Conservation (phyloP, 1,140 invertebrate genomes). For the Pseudomyrmex flavicornis region DNA sequence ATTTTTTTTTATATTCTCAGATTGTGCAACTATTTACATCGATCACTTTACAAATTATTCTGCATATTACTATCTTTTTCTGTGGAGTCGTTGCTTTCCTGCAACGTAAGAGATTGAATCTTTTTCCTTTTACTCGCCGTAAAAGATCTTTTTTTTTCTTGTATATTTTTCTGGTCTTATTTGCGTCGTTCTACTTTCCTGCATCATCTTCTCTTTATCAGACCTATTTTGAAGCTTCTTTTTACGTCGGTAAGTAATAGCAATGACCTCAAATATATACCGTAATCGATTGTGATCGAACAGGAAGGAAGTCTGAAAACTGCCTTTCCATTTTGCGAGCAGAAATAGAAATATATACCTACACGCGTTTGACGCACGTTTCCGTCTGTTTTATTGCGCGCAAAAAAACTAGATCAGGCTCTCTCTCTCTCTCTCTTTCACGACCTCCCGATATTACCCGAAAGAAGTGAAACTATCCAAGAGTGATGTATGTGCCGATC, state of each 20-base stretch:
- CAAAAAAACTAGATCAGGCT: conserved; percentile 62
- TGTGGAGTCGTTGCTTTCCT: neutral
- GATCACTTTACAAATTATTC: too few species aligned
- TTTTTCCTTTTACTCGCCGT: neutral
- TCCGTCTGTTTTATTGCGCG: conserved; percentile 49
- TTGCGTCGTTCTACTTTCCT: conserved; percentile 11
- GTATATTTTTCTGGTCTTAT: neutral
- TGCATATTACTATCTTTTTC: too few species aligned
- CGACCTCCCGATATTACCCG: conserved; percentile 60
- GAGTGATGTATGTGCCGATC: neutral
- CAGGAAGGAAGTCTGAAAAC: conserved; percentile 58
- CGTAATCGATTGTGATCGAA: conserved; percentile 13
- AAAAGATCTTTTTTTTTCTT: neutral
- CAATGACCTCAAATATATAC: conserved; percentile 39
- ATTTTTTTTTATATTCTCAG: too few species aligned
- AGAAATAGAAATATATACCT: neutral
- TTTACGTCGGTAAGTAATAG: conserved; percentile 14
- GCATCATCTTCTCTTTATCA: neutral
- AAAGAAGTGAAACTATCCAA: conserved; percentile 64
- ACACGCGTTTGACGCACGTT: conserved; percentile 46
- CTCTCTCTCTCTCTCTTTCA: too few species aligned
- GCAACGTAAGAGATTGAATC: too few species aligned
- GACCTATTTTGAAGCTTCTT: conserved; percentile 10
- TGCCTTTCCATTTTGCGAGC: conserved; percentile 61
- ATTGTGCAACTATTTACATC: too few species aligned